Evolutionary conservation across 2,888 invertebrate species (phyloP).

Genomic region (Hybos culiciformis): DNA sequence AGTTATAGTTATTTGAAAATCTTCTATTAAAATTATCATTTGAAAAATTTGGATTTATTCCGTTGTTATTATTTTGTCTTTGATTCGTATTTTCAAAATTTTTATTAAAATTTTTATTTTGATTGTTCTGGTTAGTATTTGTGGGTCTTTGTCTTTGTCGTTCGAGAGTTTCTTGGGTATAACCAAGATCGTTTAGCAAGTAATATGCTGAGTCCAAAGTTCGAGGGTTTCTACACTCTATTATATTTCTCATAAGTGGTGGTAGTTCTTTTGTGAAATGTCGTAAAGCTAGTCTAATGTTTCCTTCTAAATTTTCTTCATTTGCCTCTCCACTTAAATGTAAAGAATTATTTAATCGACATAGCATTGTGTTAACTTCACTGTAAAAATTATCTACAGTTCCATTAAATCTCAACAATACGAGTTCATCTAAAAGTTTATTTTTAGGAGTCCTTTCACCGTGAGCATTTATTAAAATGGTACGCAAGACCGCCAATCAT

Average conservation of each 20-base stretch:
- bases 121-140: no score
- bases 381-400: constrained; percentile 9
- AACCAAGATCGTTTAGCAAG: constrained; percentile 1
- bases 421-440: constrained; percentile 4
- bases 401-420: constrained; percentile 2
- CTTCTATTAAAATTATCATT: no score
- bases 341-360: neutral
- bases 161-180: no score
- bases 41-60: no score
- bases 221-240: constrained; percentile 4
- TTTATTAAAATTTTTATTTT: no score
- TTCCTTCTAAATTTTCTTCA: constrained; percentile 1
- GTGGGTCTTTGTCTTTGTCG: no score
- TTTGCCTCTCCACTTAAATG: neutral
- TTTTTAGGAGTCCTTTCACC: constrained; percentile 5
- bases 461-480: constrained; percentile 5
- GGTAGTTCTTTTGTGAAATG: constrained; percentile 9
- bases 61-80: no score
- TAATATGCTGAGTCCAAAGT: constrained; percentile 4
- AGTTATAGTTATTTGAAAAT: no score
- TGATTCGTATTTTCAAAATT: no score
- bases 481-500: no score
- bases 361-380: constrained; percentile 5
- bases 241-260: constrained; percentile 5
- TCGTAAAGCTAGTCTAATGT: constrained; percentile 8